A percentile compares a stretch with the other conserved stretches of the same genome.
Evolutionary conservation across 2,113 vertebrate genomes (phyloP).

Genomic region (Hipposideros armiger): DNA sequence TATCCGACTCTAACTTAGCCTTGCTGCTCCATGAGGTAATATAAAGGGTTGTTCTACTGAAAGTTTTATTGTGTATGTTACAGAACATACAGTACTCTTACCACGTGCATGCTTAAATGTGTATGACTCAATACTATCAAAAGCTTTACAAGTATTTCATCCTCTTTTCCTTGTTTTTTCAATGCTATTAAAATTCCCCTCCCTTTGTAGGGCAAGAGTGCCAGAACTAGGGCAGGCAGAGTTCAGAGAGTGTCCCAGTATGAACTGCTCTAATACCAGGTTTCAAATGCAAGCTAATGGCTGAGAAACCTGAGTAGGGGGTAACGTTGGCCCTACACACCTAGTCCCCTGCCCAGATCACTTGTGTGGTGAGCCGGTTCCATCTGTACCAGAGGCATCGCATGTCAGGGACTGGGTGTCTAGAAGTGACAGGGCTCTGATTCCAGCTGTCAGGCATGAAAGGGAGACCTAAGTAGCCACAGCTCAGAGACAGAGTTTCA

Average conservation of each 20-base stretch:
- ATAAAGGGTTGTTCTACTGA: neutral
- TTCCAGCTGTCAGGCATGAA: neutral
- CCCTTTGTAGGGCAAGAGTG: neutral
- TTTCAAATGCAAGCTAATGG: conserved; percentile 29
- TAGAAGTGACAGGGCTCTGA: neutral
- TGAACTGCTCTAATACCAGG: conserved; percentile 25
- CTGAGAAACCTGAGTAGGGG: neutral
- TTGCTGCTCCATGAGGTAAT: neutral
- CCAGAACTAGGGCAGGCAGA: conserved; percentile 38
- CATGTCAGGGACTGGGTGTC: neutral
- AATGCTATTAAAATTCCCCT: neutral
- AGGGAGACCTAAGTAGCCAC: neutral
- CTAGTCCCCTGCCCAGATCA: neutral
- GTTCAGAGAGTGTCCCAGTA: conserved; percentile 38
- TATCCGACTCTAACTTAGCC: neutral
- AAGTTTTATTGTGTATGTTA: neutral
- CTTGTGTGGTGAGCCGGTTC: neutral
- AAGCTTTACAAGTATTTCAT: conserved; percentile 3
- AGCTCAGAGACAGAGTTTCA: conserved; percentile 46
- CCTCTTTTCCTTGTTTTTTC: neutral
- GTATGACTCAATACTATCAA: neutral
- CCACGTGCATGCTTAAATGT: neutral
- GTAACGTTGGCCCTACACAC: neutral
- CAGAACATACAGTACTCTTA: neutral
- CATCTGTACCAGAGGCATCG: neutral